Evolutionary conservation across 2,888 invertebrate genomes (phyloP).

Genomic region (Mystacides longicornis): DNA sequence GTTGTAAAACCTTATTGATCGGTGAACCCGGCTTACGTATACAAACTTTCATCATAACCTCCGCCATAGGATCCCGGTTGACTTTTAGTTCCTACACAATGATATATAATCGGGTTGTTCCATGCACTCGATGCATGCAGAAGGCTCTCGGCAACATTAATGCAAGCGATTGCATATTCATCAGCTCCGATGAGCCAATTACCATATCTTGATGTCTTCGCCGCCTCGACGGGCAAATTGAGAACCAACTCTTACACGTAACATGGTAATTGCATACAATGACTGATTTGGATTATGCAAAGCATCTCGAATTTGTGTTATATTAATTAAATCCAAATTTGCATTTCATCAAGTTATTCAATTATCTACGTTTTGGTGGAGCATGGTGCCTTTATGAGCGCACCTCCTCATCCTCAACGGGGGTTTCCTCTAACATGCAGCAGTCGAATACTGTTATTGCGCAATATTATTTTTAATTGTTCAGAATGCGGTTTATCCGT

Average conservation of each 20-base stretch:
- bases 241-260: background rate
- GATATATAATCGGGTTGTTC: background rate
- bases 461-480: no score
- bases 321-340: slow-evolving; percentile 2
- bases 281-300: slow-evolving; percentile 2
- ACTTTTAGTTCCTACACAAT: background rate
- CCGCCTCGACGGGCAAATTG: slow-evolving; percentile 10
- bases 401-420: no score
- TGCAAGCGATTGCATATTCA: slow-evolving; percentile 24
- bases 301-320: slow-evolving; percentile 1
- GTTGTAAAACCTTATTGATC: no score
- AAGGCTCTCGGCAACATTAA: slow-evolving; percentile 12
- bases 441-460: no score
- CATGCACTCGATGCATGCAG: background rate
- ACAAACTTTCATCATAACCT: background rate
- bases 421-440: no score
- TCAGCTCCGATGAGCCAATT: slow-evolving; percentile 20
- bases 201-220: slow-evolving; percentile 23
- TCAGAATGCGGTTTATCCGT: no score
- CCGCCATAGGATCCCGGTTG: background rate
- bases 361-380: background rate
- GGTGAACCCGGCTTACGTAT: background rate
- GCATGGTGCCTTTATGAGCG: no score
- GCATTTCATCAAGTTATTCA: slow-evolving; percentile 1
- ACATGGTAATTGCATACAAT: background rate